Percentiles rank a stretch among this genome's conserved stretches.
phyloP scores from a whole-genome alignment of 2,797 vertebrate genomes.

The Erpetoichthys calabaricus region DNA sequence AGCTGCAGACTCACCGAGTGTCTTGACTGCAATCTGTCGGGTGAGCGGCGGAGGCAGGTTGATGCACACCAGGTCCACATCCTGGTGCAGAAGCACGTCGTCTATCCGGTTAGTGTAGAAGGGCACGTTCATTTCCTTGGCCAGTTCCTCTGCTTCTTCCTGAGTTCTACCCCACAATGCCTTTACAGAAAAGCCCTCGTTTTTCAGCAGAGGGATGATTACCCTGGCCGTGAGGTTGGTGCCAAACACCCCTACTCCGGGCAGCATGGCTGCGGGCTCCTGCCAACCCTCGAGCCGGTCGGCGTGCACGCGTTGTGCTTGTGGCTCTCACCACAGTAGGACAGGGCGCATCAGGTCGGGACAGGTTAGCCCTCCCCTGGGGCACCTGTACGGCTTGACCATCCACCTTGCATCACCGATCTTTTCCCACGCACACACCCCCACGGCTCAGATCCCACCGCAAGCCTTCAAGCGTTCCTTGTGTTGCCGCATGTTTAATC shows the following conservation, averaged over 20 bases:
- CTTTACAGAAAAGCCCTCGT: slow-evolving; percentile 84
- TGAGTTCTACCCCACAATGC: slow-evolving; percentile 91
- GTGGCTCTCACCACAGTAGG: too few relatives aligned
- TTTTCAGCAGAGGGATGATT: slow-evolving; percentile 86
- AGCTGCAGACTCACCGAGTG: slow-evolving; percentile 63
- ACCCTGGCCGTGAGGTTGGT: slow-evolving; percentile 87
- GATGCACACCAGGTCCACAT: slow-evolving; percentile 92
- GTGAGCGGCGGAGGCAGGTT: slow-evolving; percentile 93
- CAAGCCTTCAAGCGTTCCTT: too few relatives aligned
- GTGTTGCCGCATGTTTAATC: too few relatives aligned
- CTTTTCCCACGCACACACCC: too few relatives aligned
- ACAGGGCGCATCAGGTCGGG: too few relatives aligned
- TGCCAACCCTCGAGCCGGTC: too few relatives aligned
- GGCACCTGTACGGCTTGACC: too few relatives aligned
- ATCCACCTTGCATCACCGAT: too few relatives aligned
- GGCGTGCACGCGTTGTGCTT: too few relatives aligned
- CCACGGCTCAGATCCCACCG: too few relatives aligned
- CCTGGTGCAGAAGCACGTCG: slow-evolving; percentile 91
- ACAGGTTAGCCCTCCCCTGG: too few relatives aligned
- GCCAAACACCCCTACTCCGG: slow-evolving; percentile 93
- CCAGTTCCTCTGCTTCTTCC: slow-evolving; percentile 95
- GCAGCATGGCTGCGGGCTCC: slow-evolving; percentile 64
- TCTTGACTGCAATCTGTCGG: slow-evolving; percentile 89
- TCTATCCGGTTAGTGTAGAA: slow-evolving; percentile 95
- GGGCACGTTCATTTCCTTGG: slow-evolving; percentile 89